Percentiles rank a stretch among this genome's conserved stretches.
These are phyloP conservation scores for Lasioglossum zephyrum DNA, from an alignment of 2,888 invertebrate species.

Conservation along the genomic window DNA sequence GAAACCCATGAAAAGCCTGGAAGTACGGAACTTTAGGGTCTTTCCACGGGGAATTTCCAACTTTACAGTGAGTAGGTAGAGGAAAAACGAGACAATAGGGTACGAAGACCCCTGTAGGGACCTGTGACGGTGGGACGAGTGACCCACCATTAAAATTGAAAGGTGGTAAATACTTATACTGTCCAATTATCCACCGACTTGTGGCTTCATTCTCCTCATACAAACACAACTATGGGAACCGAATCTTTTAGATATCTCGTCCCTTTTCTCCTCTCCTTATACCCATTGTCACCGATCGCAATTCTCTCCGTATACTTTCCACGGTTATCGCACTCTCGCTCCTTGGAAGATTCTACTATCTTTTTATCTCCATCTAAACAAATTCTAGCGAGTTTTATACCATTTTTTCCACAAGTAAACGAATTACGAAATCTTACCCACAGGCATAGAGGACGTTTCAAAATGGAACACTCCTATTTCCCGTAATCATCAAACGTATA, in stretches of 20 bases:
- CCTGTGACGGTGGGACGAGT: constrained; percentile 31
- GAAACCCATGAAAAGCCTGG: neutral
- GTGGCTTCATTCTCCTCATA: constrained; percentile 74
- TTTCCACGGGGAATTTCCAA: constrained; percentile 68
- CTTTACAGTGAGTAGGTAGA: constrained; percentile 44
- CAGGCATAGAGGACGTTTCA: neutral
- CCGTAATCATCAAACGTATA: neutral
- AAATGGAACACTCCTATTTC: neutral
- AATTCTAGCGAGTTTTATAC: neutral
- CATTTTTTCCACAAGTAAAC: neutral
- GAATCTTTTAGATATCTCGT: constrained; percentile 5
- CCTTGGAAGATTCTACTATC: neutral
- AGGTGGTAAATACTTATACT: constrained; percentile 75
- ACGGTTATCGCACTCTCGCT: neutral
- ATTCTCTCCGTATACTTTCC: neutral
- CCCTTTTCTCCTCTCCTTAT: neutral
- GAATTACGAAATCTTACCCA: neutral
- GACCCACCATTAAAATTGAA: constrained; percentile 67
- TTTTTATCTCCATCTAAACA: neutral
- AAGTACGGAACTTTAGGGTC: constrained; percentile 54
- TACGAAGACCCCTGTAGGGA: constrained; percentile 67
- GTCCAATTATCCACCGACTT: constrained; percentile 77
- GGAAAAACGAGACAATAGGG: constrained; percentile 60
- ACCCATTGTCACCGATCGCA: neutral
- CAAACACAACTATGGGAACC: constrained; percentile 34